Evolutionary conservation across 2,888 invertebrate genomes (phyloP), one percentile per base, ranked within the genome.

Genomic region (Drosophila niveifrons): DNA sequence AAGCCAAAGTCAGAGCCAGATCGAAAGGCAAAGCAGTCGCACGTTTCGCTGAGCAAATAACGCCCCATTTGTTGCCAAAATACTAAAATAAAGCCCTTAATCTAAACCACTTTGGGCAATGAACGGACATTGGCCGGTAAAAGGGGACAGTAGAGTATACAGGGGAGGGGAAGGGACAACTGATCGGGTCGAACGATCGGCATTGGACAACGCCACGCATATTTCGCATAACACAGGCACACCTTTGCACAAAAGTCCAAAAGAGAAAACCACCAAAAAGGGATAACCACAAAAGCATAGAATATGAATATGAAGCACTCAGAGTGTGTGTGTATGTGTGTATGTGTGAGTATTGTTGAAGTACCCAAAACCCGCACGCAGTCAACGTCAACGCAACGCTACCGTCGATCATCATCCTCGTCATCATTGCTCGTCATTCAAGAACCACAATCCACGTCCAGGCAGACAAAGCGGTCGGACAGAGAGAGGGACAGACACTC

Each of bases 61-160:
- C 85, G 85, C 85, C 85, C 85, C 75, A 66, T 83, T 83, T 78
- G 67, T 79, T 67, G 72, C 69, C 72, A 75, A 75, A 80, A 72
- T 64, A 66, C 82, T 76, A 70, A 66, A 84, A 82, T 80, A 80
- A 86, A 86, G 79, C 86, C 90, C 87, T 88, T 86, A 86, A 86
- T 86, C 90, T 86, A 88, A 88, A 88, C 83, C 90, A 88, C 90
- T 86, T 88, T 86, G 87, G 87, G 89, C 90, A 78, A 74, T 70
- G 71, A 71, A 67, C 47, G 56, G 3, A 9, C 52, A 28, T 3
- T 6, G 13, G 17, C 41, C 17, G 6, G 23, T 4, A 6, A 6
- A 23, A 23, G 6, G 23, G 23, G 23, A 6, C 23, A 23, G 23
- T 23, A 23, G 23, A 41, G 28, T 15, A n/a, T 3, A 13, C 17